Base-by-base conservation (phyloP, 2,797 vertebrate genomes). In the Acanthurus lineatus region DNA sequence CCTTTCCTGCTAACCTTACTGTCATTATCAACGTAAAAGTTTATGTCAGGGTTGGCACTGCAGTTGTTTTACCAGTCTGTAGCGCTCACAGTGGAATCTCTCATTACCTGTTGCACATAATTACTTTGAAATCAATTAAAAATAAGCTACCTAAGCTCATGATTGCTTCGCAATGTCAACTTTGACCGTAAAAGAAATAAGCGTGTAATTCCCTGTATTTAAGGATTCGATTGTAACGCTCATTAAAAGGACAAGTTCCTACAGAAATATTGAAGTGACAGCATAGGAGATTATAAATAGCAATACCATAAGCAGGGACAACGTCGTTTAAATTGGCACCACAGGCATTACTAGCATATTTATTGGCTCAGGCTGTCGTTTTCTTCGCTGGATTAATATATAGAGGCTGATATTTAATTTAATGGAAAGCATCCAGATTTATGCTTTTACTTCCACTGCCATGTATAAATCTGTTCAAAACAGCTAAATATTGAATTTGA, bases 271-370 rank as follows among this genome's bases (percentile, higher is more conserved):
- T 68, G 61, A 19, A 45, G n/a, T 48, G 69, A 68, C 72, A 62
- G 45, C 73, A 52, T 28, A 14, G 49, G 48, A 16, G 60, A 70
- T 76, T 89, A 88, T 88, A 71, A 86, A 84, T 86, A 82, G 74
- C 73, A 63, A 22, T 42, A 14, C 84, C 79, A 83, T 73, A 86
- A 85, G 60, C 77, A 76, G 70, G 73, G 69, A 35, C 69, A 15
- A 51, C 44, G 44, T 80, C 69, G 49, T 38, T 68, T 72, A 35
- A 62, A 58, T 22, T 42, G 25, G 45, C 0, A 14, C 52, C 53
- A 48, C 65, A 52, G 19, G 6, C 59, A 61, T 69, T 38, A 22
- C 35, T 11, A 3, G n/a, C 35, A 56, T 53, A 44, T 76, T 61
- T 65, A 52, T 35, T 73, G 42, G 40, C 11, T 42, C 38, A 6